Base-by-base conservation (phyloP, 1,140 invertebrate genomes). In the Leptopilina clavipes region DNA sequence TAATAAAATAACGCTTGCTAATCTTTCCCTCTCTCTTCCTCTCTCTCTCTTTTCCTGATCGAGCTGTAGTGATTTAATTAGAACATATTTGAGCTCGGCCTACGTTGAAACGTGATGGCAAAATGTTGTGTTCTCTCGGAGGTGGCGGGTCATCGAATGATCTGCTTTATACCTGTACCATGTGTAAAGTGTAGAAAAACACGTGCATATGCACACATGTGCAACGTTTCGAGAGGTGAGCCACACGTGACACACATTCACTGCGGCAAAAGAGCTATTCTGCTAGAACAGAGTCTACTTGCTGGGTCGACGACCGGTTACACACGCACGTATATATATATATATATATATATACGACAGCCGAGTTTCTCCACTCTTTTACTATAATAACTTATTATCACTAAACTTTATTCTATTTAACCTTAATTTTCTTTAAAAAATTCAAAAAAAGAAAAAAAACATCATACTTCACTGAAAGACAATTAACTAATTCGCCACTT, bases 271-370 rank as follows among this genome's bases (percentile, higher is more conserved):
- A 65, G 59, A 65, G 59, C 25, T 65, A 65, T 65, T 65, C 59
- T 65, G 59, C 59, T 65, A 65, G 59, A 65, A 65, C 59, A 65
- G 59, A 65, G 25, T 31, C 22, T 65, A 65, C 59, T 65, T 65
- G 25, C 59, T 65, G 59, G 59, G 59, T 65, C 59, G 59, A 31
- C 25, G 59, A 65, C 59, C 59, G 11, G 59, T 65, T 65, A 65
- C 56, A 59, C 56, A 45, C 44, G 44, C 48, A 52, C 17, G 8
- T 17, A 48, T 48, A 48, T 48, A 48, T 48, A 48, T 48, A 48
- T n/a, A n/a, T n/a, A 48, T n/a, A n/a, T 10, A 44, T 44, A 44
- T 44, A 44, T 48, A 52, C n/a, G 48, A 52, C 48, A 52, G n/a
- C 1, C 37, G 11, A 52, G 48, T 52, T 52, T 52, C 48, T 52